Evolutionary conservation across 2,113 vertebrate species (phyloP), one percentile per base, ranked within the genome.

Genomic region (Apaloderma vittatum): DNA sequence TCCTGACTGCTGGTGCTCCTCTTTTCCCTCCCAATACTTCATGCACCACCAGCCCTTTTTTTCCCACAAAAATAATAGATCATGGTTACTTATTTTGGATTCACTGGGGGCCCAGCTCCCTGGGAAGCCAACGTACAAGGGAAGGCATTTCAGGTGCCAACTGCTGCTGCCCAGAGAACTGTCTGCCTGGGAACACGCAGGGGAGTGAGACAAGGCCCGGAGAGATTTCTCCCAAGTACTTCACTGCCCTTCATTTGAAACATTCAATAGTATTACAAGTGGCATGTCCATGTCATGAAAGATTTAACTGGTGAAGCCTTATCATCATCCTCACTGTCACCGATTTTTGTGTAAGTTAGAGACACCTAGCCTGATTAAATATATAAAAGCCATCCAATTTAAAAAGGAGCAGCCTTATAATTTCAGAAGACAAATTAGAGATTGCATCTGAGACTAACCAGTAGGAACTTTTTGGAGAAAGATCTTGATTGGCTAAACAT

Each of bases 121-220:
- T 0, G 0, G 11, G 19, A 21, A 71, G 13, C 37, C 57, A 18
- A 43, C 3, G 7, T 16, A 23, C 0, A 1, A 73, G 12, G 21
- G 15, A 70, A 70, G 8, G 24, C 19, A n/a, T 27, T 46, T 43
- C 49, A 59, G 9, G n/a, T 49, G 15, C 20, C 30, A 23, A 3
- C 23, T 9, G 4, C 54, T 80, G 37, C 70, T 54, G 40, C 27
- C 59, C 17, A 27, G 30, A 73, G 32, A 37, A n/a, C 14, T 30
- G 19, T 2, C 29, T 58, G 22, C 8, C 63, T 40, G 23, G 19
- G 4, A 84, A 48, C 22, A 84, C 57, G 23, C 34, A 73, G 18
- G 8, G 15, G 8, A 91, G 11, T 19, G 14, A 84, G 45, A 80
- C 1, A 2, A 76, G 36, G 74, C 6, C 5, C 11, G 12, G 7